Evolutionary conservation across 1,140 invertebrate genomes (phyloP).

Genomic region (Antheraea pernyi): DNA sequence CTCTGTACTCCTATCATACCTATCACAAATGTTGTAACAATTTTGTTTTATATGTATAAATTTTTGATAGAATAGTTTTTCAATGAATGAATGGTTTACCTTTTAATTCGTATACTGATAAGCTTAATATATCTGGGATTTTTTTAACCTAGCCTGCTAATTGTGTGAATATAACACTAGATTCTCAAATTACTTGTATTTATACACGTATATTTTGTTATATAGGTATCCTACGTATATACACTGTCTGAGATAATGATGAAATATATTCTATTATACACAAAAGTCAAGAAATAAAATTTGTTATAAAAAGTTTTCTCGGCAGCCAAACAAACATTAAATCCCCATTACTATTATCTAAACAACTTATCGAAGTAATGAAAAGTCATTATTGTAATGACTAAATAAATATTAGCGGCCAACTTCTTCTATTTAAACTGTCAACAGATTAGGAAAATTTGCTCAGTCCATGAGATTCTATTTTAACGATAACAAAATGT

Average conservation of each 20-base stretch:
- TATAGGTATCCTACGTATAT: background rate
- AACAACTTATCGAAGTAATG: constrained; percentile 22
- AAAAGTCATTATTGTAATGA: constrained; percentile 14
- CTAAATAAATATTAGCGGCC: constrained; percentile 2
- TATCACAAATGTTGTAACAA: no score
- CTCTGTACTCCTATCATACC: no score
- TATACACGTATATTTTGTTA: no score
- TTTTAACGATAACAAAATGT: constrained; percentile 64
- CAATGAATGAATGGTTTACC: no score
- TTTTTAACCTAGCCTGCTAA: no score
- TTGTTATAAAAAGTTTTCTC: background rate
- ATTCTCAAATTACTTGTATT: no score
- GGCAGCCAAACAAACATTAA: background rate
- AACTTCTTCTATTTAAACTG: constrained; percentile 17
- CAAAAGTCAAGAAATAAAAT: background rate
- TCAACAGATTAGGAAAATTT: background rate
- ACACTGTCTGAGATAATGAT: background rate
- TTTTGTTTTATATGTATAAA: no score
- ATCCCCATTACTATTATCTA: constrained; percentile 17
- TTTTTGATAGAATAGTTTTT: no score
- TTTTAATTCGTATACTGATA: no score
- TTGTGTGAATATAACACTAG: no score
- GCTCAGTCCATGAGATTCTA: background rate
- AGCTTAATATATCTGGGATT: no score
- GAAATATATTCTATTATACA: background rate